Conservation (phyloP, 2,888 invertebrate genomes). For the Hoplodrina ambigua region DNA sequence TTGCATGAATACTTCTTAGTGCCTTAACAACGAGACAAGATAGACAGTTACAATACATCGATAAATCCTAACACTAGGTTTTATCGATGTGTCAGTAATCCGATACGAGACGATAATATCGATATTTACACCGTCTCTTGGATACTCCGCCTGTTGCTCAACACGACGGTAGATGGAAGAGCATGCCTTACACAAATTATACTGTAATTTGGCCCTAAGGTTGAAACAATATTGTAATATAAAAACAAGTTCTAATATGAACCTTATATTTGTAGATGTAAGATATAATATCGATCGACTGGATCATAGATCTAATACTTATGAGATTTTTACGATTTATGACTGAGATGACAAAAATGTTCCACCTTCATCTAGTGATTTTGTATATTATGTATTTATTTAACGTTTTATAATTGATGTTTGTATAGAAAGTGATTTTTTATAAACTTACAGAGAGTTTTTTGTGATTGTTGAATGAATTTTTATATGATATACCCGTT, state of each 20-base stretch:
- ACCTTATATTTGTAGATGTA: conserved; percentile 55
- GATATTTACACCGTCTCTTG: conserved; percentile 27
- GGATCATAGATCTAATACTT: conserved; percentile 65
- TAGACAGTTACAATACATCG: conserved; percentile 16
- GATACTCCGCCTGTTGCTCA: conserved; percentile 54
- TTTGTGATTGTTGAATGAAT: conserved; percentile 68
- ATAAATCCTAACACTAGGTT: conserved; percentile 21
- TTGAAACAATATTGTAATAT: conserved; percentile 55
- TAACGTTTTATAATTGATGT: conserved; percentile 60
- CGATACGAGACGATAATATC: conserved; percentile 25
- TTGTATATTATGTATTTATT: conserved; percentile 72
- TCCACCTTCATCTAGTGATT: conserved; percentile 71
- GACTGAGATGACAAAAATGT: conserved; percentile 68
- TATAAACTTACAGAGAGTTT: conserved; percentile 50
- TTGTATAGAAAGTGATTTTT: conserved; percentile 62
- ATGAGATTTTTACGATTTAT: conserved; percentile 64
- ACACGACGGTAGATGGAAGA: conserved; percentile 45
- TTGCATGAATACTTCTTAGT: conserved; percentile 41
- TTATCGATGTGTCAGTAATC: conserved; percentile 22
- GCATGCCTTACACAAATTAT: conserved; percentile 60
- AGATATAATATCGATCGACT: conserved; percentile 60
- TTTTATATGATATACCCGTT: conserved; percentile 62
- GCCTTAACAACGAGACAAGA: conserved; percentile 23
- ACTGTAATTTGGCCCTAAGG: conserved; percentile 61
- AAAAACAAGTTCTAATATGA: conserved; percentile 46